phyloP scores from a whole-genome alignment of 1,140 invertebrate species.

The Meteorus sp. region DNA sequence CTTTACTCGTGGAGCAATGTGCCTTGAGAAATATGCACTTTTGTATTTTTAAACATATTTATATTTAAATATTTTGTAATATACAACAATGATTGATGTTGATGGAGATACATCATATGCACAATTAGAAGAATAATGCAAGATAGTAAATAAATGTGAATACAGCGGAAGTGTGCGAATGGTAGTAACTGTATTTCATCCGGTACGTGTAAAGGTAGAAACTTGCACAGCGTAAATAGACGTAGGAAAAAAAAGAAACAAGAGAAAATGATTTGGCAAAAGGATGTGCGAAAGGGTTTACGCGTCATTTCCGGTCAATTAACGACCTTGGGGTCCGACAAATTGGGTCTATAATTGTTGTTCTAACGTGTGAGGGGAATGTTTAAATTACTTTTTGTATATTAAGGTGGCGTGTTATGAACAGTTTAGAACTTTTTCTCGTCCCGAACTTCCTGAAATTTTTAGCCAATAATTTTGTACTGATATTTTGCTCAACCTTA shows the following conservation, averaged over 20 bases:
- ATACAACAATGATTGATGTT: background rate
- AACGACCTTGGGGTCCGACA: slow-evolving; percentile 38
- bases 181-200: too few species aligned
- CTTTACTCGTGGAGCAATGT: background rate
- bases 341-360: slow-evolving; percentile 4
- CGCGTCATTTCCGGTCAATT: slow-evolving; percentile 49
- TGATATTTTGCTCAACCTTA: too few species aligned
- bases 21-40: too few species aligned
- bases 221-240: background rate
- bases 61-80: background rate
- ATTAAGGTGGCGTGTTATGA: background rate
- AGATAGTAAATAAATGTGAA: too few species aligned
- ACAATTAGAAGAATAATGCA: too few species aligned
- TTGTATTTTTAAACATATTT: background rate
- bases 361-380: too few species aligned
- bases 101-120: background rate
- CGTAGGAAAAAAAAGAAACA: background rate
- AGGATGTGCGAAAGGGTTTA: slow-evolving; percentile 12
- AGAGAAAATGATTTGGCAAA: background rate
- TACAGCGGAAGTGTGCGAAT: too few species aligned
- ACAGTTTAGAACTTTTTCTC: background rate
- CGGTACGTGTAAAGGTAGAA: slow-evolving; percentile 1
- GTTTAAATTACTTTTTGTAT: background rate
- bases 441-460: too few species aligned
- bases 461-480: too few species aligned